These are phyloP conservation scores for Eonycteris spelaea DNA, from an alignment of 2,113 vertebrate species.

Conservation along the genomic window DNA sequence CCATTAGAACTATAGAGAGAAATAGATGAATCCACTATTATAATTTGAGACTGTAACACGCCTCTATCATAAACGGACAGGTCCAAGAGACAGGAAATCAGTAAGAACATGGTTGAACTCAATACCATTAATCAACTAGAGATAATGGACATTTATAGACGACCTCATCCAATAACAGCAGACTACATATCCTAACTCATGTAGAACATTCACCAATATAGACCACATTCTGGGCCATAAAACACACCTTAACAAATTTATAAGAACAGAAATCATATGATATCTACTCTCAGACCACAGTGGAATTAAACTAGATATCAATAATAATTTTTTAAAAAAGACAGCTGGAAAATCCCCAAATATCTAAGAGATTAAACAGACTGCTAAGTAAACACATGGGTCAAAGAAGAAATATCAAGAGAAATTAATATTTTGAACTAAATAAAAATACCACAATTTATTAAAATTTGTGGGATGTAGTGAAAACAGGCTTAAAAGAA, in stretches of 20 bases:
- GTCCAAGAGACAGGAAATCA: neutral
- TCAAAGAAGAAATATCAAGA: neutral
- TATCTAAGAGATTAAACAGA: neutral
- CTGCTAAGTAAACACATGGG: neutral
- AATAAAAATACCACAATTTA: neutral
- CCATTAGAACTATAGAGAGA: neutral
- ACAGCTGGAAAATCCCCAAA: neutral
- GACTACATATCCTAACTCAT: neutral
- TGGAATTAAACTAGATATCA: neutral
- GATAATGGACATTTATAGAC: neutral
- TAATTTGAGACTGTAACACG: neutral
- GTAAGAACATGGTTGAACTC: neutral
- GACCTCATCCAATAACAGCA: neutral
- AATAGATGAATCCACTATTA: neutral
- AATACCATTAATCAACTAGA: neutral
- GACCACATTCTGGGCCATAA: neutral
- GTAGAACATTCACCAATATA: neutral
- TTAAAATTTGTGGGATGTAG: neutral
- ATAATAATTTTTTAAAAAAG: neutral
- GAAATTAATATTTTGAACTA: neutral
- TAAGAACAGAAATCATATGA: neutral
- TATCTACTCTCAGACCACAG: neutral
- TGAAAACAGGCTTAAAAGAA: neutral
- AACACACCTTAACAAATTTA: neutral
- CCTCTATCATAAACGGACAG: neutral